Conservation (phyloP, 2,888 invertebrate species). For the Pyrgus malvae region DNA sequence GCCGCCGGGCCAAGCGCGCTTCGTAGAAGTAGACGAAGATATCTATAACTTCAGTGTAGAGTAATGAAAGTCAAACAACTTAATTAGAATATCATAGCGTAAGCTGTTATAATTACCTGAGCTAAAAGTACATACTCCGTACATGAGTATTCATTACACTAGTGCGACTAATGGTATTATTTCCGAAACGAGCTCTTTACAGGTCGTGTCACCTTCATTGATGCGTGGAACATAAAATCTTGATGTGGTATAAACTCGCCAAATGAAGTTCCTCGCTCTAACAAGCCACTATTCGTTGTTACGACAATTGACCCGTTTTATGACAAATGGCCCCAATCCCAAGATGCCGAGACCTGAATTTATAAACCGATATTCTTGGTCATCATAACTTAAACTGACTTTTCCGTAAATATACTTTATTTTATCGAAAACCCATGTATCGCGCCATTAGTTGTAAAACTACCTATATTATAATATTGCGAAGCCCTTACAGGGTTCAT, state of each 20-base stretch:
- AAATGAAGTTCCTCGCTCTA: slow-evolving; percentile 66
- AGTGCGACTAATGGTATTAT: slow-evolving; percentile 6
- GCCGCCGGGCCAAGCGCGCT: no score
- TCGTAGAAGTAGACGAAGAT: no score
- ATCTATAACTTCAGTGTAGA: no score
- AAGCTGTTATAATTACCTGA: no score
- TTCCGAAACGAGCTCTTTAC: slow-evolving; percentile 8
- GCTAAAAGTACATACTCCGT: no score
- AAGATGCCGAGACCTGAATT: slow-evolving; percentile 30
- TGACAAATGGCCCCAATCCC: slow-evolving; percentile 41
- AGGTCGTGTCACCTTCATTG: slow-evolving; percentile 13
- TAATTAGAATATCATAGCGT: no score
- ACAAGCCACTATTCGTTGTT: slow-evolving; percentile 69
- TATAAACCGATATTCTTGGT: slow-evolving; percentile 14
- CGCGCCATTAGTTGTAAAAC: no score
- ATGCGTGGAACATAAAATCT: slow-evolving; percentile 49
- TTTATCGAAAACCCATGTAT: no score
- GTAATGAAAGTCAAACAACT: no score
- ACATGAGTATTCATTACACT: not conserved
- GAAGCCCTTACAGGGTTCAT: no score
- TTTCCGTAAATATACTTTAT: slow-evolving; percentile 18
- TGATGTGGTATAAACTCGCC: slow-evolving; percentile 61
- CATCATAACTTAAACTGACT: slow-evolving; percentile 7
- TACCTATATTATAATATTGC: no score
- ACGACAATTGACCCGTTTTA: slow-evolving; percentile 58